Base-by-base conservation (phyloP, 2,797 vertebrate genomes). In the Rhabdomys pumilio region DNA sequence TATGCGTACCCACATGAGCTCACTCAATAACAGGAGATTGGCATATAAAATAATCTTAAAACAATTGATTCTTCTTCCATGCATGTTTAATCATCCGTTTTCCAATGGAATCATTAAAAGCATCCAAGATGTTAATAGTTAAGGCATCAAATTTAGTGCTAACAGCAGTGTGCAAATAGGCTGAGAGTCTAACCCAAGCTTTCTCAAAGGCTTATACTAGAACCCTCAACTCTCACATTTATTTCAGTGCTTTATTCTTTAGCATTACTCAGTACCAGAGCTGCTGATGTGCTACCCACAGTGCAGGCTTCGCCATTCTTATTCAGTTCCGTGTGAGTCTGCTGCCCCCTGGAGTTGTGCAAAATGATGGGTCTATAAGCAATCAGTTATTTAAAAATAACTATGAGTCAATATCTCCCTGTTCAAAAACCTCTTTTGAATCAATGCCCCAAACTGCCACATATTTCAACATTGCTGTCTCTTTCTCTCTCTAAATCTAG, bases 271-370 rank as follows among this genome's bases (percentile, higher is more conserved):
- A 69, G 55, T 0, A 82, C 67, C 86, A 57, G n/a, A 20, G 3
- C 50, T 80, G 79, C 82, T 83, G 77, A 12, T 72, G 1, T 8
- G 6, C 82, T 65, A 73, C n/a, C 24, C 69, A 73, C 6, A 83
- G 50, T 50, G 53, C 53, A 92, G 44, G 50, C 6, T 3, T 13
- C 3, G 4, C 26, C 29, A 14, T 59, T 72, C 50, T 75, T 88
- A 65, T n/a, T 57, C 73, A 92, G 91, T 55, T 67, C 89, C 67
- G 1, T 65, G 75, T 76, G 76, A 72, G 17, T 72, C 31, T 95
- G 79, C 85, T 95, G 96, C 92, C 94, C 95, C 61, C 96, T 96
- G 72, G 89, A 96, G 96, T 96, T 97, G 93, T 97, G 95, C 97
- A 93, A 95, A 95, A 41, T 53, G 38, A 82, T 57, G n/a, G 50